Percentiles rank a stretch among this genome's conserved stretches.
These are phyloP conservation scores for Toxostoma redivivum DNA, from an alignment of 2,113 vertebrate genomes.

Conservation along the genomic window DNA sequence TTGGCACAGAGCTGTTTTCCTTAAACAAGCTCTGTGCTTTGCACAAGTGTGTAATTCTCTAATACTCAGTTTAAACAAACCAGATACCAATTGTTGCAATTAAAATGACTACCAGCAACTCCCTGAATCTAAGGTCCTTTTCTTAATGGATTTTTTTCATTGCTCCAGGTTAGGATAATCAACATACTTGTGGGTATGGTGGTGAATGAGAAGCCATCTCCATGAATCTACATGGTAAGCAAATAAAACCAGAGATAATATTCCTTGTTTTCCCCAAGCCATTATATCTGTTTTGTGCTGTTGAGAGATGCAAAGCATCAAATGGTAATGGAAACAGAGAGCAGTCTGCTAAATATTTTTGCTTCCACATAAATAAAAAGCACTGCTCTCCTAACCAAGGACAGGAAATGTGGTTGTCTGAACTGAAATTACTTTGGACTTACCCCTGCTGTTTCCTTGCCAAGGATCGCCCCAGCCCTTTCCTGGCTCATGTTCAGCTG, in stretches of 20 bases:
- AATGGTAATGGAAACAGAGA: neutral
- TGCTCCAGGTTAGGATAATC: neutral
- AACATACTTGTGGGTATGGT: neutral
- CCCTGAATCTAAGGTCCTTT: neutral
- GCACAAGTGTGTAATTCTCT: neutral
- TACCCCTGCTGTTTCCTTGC: constrained; percentile 82
- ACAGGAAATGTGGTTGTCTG: neutral
- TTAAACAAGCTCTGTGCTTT: neutral
- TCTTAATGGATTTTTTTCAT: neutral
- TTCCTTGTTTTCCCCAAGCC: neutral
- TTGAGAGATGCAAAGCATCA: neutral
- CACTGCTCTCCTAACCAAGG: neutral
- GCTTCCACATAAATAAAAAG: neutral
- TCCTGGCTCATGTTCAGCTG: constrained; percentile 77
- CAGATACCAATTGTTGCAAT: neutral
- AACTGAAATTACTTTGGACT: constrained; percentile 29
- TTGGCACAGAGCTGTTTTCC: neutral
- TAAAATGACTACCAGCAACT: neutral
- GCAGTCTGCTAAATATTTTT: neutral
- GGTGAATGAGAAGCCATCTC: neutral
- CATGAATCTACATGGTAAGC: neutral
- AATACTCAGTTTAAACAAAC: neutral
- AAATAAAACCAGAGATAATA: neutral
- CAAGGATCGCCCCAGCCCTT: constrained; percentile 70
- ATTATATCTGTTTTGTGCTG: neutral